Conservation (phyloP, 1,140 invertebrate species). For the Drosophila pectinifera region DNA sequence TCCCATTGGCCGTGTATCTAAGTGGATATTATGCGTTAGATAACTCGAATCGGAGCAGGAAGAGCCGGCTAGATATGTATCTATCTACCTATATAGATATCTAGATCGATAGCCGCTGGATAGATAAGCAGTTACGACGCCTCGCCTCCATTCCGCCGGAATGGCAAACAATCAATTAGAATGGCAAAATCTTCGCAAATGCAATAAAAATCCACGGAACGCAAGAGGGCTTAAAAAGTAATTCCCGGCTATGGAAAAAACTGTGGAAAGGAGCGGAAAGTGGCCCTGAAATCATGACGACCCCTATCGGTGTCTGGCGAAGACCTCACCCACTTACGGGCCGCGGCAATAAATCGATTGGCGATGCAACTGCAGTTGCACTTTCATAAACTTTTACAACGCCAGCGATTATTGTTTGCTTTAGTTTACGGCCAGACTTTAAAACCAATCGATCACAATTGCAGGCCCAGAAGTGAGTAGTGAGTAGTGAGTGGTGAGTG, state of each 20-base stretch:
- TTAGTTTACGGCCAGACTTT: conserved; percentile 71
- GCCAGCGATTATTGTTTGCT: conserved; percentile 74
- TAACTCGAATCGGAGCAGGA: conserved; percentile 64
- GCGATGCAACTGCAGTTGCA: conserved; percentile 51
- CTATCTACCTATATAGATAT: conserved; percentile 40
- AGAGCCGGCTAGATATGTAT: conserved; percentile 40
- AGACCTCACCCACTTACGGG: conserved; percentile 41
- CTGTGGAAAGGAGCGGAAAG: conserved; percentile 31
- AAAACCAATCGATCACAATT: conserved; percentile 77
- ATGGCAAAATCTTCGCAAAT: conserved; percentile 80
- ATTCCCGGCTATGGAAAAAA: conserved; percentile 63
- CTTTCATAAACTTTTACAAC: conserved; percentile 70
- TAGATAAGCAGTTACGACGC: conserved; percentile 56
- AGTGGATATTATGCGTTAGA: conserved; percentile 76
- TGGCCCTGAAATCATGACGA: conserved; percentile 57
- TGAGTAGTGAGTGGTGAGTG: conserved; percentile 1
- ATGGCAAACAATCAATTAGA: conserved; percentile 80
- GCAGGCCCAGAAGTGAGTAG: conserved; percentile 7
- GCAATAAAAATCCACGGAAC: conserved; percentile 71
- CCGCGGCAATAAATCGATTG: conserved; percentile 73
- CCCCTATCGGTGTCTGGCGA: conserved; percentile 25
- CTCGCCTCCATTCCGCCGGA: conserved; percentile 40
- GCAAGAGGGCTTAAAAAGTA: conserved; percentile 80
- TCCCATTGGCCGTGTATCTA: conserved; percentile 71
- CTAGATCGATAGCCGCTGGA: conserved; percentile 58